phyloP scores from a whole-genome alignment of 2,797 vertebrate species.

The Morelia viridis region DNA sequence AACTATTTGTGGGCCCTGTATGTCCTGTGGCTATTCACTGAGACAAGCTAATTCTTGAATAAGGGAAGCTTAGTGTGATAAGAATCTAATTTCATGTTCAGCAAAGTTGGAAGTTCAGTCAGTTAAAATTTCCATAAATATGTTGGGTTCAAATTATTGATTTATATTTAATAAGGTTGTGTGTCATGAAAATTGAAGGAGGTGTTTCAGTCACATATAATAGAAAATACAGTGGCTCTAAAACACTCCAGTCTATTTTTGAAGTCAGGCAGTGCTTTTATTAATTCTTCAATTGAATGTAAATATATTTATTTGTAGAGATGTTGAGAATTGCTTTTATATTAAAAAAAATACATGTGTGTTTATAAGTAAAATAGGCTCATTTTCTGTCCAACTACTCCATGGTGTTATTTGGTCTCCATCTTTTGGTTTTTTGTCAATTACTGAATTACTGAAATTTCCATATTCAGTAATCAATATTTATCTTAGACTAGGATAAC shows the following conservation, averaged over 20 bases:
- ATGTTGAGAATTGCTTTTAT: background rate
- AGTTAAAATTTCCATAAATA: background rate
- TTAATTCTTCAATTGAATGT: background rate
- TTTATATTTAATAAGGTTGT: background rate
- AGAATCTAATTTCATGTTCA: background rate
- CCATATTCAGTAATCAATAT: background rate
- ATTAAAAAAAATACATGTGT: background rate
- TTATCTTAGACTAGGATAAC: background rate
- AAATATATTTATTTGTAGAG: background rate
- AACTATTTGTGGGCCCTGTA: background rate
- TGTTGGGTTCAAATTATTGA: background rate
- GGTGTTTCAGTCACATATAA: background rate
- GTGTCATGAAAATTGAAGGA: background rate
- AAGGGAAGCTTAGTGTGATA: background rate
- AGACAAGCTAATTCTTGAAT: background rate
- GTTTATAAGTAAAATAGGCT: background rate
- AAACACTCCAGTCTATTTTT: background rate
- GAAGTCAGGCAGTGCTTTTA: background rate
- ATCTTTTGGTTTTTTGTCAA: background rate
- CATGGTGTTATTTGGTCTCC: background rate
- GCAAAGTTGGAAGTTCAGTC: background rate
- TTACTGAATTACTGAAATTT: background rate
- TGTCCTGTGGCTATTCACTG: background rate
- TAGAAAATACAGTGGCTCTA: background rate
- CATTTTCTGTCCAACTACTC: background rate